Evolutionary conservation across 2,797 vertebrate genomes (phyloP).

Genomic region (Heliangelus exortis): DNA sequence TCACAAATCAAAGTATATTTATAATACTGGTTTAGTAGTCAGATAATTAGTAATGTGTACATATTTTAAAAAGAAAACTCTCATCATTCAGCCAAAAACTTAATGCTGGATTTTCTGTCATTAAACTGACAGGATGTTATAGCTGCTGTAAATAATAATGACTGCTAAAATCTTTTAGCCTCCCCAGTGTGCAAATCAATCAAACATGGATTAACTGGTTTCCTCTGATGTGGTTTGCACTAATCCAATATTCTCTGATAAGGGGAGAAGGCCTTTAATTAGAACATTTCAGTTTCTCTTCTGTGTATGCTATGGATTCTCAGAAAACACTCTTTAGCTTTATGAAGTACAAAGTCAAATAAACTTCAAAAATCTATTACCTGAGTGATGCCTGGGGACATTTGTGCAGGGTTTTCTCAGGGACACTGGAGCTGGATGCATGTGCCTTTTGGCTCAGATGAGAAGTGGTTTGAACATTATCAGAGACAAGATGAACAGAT

Average conservation of each 20-base stretch:
- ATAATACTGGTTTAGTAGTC: neutral
- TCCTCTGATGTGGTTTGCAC: conserved; percentile 41
- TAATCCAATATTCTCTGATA: conserved; percentile 47
- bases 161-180: conserved; percentile 40
- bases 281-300: neutral
- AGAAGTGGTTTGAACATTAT: neutral
- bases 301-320: neutral
- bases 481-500: neutral
- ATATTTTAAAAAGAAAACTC: neutral
- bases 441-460: neutral
- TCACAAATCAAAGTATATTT: conserved; percentile 15
- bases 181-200: conserved; percentile 28
- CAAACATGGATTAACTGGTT: conserved; percentile 43
- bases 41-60: neutral
- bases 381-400: neutral
- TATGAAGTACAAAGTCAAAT: neutral
- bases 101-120: neutral
- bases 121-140: conserved; percentile 34
- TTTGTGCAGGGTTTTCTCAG: neutral
- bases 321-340: conserved; percentile 1
- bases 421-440: neutral
- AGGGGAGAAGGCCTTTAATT: conserved; percentile 35
- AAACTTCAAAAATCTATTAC: neutral
- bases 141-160: conserved; percentile 46
- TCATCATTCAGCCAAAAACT: neutral